A percentile compares a stretch with the other conserved stretches of the same genome.
These are phyloP conservation scores for Neosilurus hyrtlii DNA, from an alignment of 2,797 vertebrate genomes.

Conservation along the genomic window DNA sequence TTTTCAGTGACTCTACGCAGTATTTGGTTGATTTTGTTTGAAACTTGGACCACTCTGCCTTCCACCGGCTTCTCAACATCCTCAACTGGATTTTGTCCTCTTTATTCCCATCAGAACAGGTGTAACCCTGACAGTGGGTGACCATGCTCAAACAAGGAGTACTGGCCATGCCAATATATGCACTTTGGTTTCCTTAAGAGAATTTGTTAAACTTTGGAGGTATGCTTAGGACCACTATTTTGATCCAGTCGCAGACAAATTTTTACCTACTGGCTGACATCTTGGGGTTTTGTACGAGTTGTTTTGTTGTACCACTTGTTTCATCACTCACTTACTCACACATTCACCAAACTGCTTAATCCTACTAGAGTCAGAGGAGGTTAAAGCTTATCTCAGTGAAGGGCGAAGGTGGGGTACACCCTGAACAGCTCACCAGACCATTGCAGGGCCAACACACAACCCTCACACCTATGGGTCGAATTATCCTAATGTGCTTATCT, in stretches of 20 bases:
- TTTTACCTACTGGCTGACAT: not conserved
- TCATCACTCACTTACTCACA: no score
- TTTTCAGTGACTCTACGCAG: not conserved
- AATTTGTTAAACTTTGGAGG: not conserved
- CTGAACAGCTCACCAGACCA: no score
- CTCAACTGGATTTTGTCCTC: not conserved
- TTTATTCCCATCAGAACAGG: not conserved
- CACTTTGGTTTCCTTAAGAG: not conserved
- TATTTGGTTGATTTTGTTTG: not conserved
- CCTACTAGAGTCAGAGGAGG: no score
- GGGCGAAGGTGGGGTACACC: no score
- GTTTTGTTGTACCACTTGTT: no score
- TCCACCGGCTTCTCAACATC: not conserved
- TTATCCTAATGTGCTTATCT: no score
- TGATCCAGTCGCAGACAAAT: not conserved
- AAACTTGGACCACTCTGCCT: not conserved
- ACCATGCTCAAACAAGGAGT: no score
- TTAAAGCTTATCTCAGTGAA: no score
- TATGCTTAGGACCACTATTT: not conserved
- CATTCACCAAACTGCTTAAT: no score
- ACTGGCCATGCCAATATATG: not conserved
- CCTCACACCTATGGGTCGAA: no score
- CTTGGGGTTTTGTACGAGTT: not conserved
- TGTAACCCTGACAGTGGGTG: no score
- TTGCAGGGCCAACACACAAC: no score